A percentile compares a stretch with the other conserved stretches of the same genome.
Conservation (phyloP, 1,140 invertebrate genomes). For the Zophobas morio region DNA sequence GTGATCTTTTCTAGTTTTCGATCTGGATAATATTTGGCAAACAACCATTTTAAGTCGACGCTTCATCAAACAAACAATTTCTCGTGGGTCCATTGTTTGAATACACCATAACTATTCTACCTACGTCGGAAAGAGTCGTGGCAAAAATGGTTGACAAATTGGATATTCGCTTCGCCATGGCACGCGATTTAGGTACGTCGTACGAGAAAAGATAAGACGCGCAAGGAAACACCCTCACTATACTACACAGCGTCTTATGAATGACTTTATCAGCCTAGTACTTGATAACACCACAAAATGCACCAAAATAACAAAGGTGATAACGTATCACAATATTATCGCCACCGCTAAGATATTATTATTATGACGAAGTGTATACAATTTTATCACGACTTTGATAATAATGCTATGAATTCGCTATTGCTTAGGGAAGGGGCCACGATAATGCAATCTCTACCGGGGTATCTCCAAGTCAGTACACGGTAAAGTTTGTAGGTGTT, state of each 20-base stretch:
- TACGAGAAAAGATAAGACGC: slow-evolving; percentile 11
- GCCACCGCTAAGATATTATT: slow-evolving; percentile 53
- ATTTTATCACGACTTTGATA: slow-evolving; percentile 61
- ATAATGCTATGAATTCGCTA: slow-evolving; percentile 62
- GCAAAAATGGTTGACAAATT: neutral
- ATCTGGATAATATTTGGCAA: slow-evolving; percentile 35
- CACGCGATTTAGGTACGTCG: slow-evolving; percentile 12
- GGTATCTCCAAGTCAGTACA: slow-evolving; percentile 53
- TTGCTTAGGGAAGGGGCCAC: slow-evolving; percentile 53
- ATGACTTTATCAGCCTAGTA: slow-evolving; percentile 41
- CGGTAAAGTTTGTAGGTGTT: slow-evolving; percentile 53
- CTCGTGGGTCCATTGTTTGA: slow-evolving; percentile 26
- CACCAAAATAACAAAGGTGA: slow-evolving; percentile 62
- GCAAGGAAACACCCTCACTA: slow-evolving; percentile 50
- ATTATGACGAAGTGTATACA: slow-evolving; percentile 62
- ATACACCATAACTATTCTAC: neutral
- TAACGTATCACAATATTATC: slow-evolving; percentile 61
- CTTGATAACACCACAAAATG: slow-evolving; percentile 49
- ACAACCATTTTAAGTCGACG: slow-evolving; percentile 31
- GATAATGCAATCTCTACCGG: slow-evolving; percentile 57
- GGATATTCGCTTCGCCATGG: neutral
- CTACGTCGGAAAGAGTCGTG: slow-evolving; percentile 1
- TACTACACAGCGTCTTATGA: slow-evolving; percentile 43
- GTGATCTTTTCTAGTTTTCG: slow-evolving; percentile 26
- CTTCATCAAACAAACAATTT: slow-evolving; percentile 29